Conservation (phyloP, 2,888 invertebrate genomes). For the Dicycla oo region DNA sequence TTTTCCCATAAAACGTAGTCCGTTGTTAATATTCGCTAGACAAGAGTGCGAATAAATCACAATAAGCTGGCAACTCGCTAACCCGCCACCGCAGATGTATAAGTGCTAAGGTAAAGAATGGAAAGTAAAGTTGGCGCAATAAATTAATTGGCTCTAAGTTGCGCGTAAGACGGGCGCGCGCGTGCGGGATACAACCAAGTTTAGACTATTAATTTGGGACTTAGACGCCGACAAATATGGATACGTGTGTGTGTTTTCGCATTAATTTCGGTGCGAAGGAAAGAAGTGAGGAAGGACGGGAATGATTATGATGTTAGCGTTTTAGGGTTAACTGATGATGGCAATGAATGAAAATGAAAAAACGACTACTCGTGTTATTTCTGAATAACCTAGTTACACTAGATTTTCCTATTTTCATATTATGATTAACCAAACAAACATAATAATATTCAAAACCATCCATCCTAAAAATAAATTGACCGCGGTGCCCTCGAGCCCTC, state of each 20-base stretch:
- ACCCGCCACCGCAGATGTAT: constrained; percentile 74
- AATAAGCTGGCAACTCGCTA: constrained; percentile 73
- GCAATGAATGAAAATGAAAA: too few species aligned
- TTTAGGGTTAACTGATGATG: constrained; percentile 3
- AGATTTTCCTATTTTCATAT: background rate
- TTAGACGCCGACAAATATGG: constrained; percentile 84
- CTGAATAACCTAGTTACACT: background rate
- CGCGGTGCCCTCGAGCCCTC: constrained; percentile 53
- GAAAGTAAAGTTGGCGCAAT: constrained; percentile 88
- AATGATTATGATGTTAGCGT: background rate
- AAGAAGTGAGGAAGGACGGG: constrained; percentile 31
- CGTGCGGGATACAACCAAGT: constrained; percentile 85
- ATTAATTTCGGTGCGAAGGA: constrained; percentile 58
- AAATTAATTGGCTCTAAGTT: constrained; percentile 89
- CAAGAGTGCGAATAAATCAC: constrained; percentile 65
- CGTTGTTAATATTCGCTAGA: constrained; percentile 61
- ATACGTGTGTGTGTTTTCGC: constrained; percentile 72
- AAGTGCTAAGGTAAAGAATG: constrained; percentile 88
- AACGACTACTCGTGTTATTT: background rate
- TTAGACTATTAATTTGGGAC: constrained; percentile 89
- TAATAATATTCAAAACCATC: constrained; percentile 39
- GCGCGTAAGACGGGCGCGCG: constrained; percentile 77
- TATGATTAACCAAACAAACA: constrained; percentile 29
- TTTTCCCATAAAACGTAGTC: constrained; percentile 52
- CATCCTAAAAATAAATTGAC: constrained; percentile 66